Percentiles rank a stretch among this genome's conserved stretches.
These are phyloP conservation scores for Tursiops truncatus DNA, from an alignment of 2,113 vertebrate species.

Conservation along the genomic window DNA sequence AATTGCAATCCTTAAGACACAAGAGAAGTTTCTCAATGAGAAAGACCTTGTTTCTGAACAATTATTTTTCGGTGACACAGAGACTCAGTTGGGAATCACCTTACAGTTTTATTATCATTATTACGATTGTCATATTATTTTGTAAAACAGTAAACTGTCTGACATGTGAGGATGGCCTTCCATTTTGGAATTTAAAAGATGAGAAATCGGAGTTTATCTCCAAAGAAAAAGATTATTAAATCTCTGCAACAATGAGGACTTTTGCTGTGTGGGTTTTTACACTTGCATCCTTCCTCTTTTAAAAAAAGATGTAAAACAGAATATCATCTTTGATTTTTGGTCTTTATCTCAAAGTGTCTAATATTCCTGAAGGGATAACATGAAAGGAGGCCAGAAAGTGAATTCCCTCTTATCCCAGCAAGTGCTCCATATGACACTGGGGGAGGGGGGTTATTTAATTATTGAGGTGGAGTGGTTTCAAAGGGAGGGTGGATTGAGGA, in stretches of 20 bases:
- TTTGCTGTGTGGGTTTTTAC: not conserved
- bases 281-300: not conserved
- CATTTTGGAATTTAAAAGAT: slow-evolving; percentile 53
- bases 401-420: not conserved
- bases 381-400: not conserved
- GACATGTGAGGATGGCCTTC: slow-evolving; percentile 5
- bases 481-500: not conserved
- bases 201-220: slow-evolving; percentile 51
- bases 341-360: slow-evolving; percentile 46
- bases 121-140: not conserved
- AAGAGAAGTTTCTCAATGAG: slow-evolving; percentile 53
- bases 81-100: slow-evolving; percentile 60
- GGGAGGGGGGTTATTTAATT: not conserved
- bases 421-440: accelerated
- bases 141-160: slow-evolving; percentile 57
- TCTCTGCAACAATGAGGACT: not conserved
- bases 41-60: slow-evolving; percentile 65
- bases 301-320: slow-evolving; percentile 48
- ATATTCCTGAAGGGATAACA: not conserved
- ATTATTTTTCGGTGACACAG: slow-evolving; percentile 67
- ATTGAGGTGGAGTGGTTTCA: not conserved
- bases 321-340: slow-evolving; percentile 49
- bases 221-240: slow-evolving; percentile 25
- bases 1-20: not conserved
- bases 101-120: not conserved